Evolutionary conservation across 1,140 invertebrate genomes (phyloP).

Genomic region (Brachionus manjavacas): DNA sequence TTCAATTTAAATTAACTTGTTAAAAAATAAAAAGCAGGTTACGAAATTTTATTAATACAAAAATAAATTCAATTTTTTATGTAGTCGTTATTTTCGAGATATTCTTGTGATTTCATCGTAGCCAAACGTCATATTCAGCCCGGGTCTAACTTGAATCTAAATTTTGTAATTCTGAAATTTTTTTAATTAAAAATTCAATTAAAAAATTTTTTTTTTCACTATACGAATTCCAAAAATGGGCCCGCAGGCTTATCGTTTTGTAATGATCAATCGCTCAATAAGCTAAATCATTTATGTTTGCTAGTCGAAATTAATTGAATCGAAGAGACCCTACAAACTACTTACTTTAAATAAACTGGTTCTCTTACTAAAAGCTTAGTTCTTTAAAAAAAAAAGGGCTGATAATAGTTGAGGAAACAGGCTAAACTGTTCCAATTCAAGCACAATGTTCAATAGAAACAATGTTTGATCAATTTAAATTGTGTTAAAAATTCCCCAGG

Average conservation of each 20-base stretch:
- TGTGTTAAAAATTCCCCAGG: neutral
- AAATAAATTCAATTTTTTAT: neutral
- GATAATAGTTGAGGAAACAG: neutral
- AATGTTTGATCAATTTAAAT: no score
- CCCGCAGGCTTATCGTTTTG: neutral
- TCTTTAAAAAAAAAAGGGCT: neutral
- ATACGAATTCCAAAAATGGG: neutral
- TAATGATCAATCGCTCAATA: neutral
- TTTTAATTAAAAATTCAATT: conserved; percentile 1
- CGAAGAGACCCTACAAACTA: neutral
- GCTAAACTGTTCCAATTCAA: neutral
- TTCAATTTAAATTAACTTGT: neutral
- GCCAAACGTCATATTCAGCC: neutral
- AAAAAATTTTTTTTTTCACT: neutral
- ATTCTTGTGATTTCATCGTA: neutral
- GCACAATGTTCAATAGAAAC: neutral
- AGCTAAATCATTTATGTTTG: neutral
- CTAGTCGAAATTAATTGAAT: conserved; percentile 6
- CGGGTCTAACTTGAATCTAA: neutral
- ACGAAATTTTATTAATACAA: neutral
- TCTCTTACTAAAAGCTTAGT: neutral
- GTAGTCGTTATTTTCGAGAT: neutral
- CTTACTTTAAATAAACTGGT: neutral
- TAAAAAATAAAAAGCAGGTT: neutral
- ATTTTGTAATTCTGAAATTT: neutral